These are phyloP conservation scores for Cistogaster globosa DNA, from an alignment of 2,888 invertebrate genomes.

Conservation along the genomic window DNA sequence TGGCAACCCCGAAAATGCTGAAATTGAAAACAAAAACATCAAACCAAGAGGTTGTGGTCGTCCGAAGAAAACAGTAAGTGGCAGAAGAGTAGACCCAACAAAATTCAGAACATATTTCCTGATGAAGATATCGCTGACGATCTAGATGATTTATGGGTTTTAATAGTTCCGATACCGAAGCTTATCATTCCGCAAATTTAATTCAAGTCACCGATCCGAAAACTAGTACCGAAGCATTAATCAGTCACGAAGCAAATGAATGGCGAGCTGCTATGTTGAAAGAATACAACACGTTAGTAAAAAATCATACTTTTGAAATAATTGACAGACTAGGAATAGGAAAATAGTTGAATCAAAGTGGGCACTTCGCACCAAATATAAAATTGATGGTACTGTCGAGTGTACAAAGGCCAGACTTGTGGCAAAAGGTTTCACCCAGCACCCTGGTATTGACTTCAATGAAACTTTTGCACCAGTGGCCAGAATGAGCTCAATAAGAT, in stretches of 20 bases:
- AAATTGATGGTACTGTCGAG: conserved; percentile 72
- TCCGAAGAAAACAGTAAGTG: too few species aligned
- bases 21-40: too few species aligned
- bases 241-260: background rate
- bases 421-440: conserved; percentile 74
- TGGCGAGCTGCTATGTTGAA: conserved; percentile 40
- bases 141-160: too few species aligned
- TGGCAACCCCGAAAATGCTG: too few species aligned
- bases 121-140: too few species aligned
- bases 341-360: conserved; percentile 74
- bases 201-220: background rate
- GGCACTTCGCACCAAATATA: conserved; percentile 74
- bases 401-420: conserved; percentile 76
- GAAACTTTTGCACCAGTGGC: too few species aligned
- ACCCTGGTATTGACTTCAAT: conserved; percentile 76
- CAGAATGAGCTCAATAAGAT: conserved; percentile 73
- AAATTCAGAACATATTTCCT: too few species aligned
- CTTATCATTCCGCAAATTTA: too few species aligned
- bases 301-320: conserved; percentile 71
- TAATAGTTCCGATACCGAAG: too few species aligned
- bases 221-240: background rate
- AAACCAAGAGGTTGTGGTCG: too few species aligned
- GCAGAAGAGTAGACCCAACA: too few species aligned
- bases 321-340: conserved; percentile 67
- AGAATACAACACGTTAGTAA: conserved; percentile 54